Evolutionary conservation across 2,797 vertebrate genomes (phyloP).

Genomic region (Thamnophis elegans): DNA sequence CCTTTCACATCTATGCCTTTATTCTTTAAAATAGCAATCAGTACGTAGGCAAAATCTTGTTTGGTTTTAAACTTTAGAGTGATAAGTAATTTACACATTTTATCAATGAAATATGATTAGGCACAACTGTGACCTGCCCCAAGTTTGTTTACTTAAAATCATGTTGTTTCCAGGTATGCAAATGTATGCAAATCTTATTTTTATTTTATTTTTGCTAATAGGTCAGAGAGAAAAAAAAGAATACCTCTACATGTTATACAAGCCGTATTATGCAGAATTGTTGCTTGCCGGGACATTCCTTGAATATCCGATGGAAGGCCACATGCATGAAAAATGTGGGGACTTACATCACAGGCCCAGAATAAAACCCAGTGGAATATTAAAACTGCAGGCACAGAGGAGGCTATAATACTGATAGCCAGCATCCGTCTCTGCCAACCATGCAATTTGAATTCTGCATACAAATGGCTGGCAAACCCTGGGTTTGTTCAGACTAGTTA

Average conservation of each 20-base stretch:
- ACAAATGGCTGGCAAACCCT: neutral
- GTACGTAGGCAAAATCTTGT: neutral
- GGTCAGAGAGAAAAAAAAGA: neutral
- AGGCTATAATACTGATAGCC: neutral
- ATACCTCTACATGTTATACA: neutral
- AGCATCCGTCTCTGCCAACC: neutral
- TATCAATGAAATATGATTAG: neutral
- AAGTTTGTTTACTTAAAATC: neutral
- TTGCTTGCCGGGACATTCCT: neutral
- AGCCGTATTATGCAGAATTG: neutral
- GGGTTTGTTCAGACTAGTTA: neutral
- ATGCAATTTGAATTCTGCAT: neutral
- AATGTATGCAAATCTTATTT: neutral
- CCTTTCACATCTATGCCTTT: neutral
- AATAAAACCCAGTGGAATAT: neutral
- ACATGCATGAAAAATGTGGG: neutral
- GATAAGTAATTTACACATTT: neutral
- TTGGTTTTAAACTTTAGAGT: neutral
- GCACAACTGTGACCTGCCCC: neutral
- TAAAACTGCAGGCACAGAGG: neutral
- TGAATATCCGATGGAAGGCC: neutral
- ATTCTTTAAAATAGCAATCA: neutral
- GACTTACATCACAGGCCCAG: neutral
- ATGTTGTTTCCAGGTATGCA: neutral
- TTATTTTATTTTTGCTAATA: neutral